These are phyloP conservation scores for Bucorvus abyssinicus DNA, from an alignment of 2,797 vertebrate genomes.

Conservation along the genomic window DNA sequence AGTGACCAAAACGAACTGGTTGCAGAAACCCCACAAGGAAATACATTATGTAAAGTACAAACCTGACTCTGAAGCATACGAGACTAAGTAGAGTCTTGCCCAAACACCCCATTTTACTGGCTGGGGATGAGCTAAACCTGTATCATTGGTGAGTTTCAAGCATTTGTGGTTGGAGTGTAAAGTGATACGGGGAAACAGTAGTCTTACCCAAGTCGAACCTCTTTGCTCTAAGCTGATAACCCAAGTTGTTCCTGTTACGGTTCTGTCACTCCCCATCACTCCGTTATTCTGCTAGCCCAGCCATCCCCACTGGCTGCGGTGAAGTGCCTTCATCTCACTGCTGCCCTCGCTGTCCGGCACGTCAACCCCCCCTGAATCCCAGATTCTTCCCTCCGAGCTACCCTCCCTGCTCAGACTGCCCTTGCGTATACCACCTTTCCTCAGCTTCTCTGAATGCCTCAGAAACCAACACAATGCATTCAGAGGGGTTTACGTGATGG, in stretches of 20 bases:
- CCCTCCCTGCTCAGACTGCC: neutral
- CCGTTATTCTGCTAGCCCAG: neutral
- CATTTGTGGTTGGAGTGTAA: neutral
- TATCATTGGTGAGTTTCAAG: neutral
- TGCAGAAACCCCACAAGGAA: slow-evolving; percentile 38
- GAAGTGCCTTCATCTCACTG: neutral
- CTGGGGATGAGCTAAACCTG: slow-evolving; percentile 9
- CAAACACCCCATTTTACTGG: neutral
- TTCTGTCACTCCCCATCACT: neutral
- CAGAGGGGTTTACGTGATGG: neutral
- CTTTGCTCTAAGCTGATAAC: neutral
- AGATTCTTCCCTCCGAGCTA: neutral
- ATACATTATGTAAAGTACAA: neutral
- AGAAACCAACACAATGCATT: neutral
- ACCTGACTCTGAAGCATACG: neutral
- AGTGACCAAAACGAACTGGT: slow-evolving; percentile 46
- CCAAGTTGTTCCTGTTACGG: neutral
- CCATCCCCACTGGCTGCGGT: neutral
- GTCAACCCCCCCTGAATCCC: neutral
- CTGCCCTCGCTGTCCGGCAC: neutral
- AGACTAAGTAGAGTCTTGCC: neutral
- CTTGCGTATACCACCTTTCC: neutral
- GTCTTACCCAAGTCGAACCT: neutral
- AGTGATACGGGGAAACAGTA: neutral
- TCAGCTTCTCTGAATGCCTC: neutral